These are phyloP conservation scores for Erynnis tages DNA, from an alignment of 2,888 invertebrate species.

Conservation along the genomic window DNA sequence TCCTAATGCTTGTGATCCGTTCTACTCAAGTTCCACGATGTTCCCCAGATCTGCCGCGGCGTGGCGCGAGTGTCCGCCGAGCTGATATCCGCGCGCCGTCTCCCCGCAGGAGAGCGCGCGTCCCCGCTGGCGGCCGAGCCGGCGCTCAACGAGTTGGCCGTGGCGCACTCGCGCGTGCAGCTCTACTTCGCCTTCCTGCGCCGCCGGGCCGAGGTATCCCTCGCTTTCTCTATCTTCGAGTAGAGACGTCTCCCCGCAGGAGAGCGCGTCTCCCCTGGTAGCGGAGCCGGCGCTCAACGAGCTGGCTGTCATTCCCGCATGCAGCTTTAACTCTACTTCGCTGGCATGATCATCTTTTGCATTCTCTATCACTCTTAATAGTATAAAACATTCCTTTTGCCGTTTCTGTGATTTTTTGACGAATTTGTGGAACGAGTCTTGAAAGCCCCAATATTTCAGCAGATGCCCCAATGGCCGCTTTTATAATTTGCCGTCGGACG, in stretches of 20 bases:
- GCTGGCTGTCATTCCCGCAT: slow-evolving; percentile 94
- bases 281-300: slow-evolving; percentile 94
- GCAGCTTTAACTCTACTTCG: slow-evolving; percentile 94
- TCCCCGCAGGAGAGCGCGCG: slow-evolving; percentile 28
- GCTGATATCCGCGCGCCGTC: slow-evolving; percentile 40
- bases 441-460: too few species aligned
- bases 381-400: too few species aligned
- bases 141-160: slow-evolving; percentile 93
- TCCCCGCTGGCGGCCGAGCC: slow-evolving; percentile 84
- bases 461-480: too few species aligned
- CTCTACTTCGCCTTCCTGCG: slow-evolving; percentile 94
- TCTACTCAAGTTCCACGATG: too few species aligned
- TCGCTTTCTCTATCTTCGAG: too few species aligned
- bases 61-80: slow-evolving; percentile 48
- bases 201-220: slow-evolving; percentile 84
- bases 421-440: too few species aligned
- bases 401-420: too few species aligned
- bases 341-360: slow-evolving; percentile 82
- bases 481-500: too few species aligned
- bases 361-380: too few species aligned
- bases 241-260: slow-evolving; percentile 34
- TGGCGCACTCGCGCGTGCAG: slow-evolving; percentile 94
- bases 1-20: too few species aligned
- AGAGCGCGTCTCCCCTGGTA: slow-evolving; percentile 36
- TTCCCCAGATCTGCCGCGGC: slow-evolving; percentile 50